Conservation (phyloP, 2,113 vertebrate genomes). For the Hymenochirus boettgeri region DNA sequence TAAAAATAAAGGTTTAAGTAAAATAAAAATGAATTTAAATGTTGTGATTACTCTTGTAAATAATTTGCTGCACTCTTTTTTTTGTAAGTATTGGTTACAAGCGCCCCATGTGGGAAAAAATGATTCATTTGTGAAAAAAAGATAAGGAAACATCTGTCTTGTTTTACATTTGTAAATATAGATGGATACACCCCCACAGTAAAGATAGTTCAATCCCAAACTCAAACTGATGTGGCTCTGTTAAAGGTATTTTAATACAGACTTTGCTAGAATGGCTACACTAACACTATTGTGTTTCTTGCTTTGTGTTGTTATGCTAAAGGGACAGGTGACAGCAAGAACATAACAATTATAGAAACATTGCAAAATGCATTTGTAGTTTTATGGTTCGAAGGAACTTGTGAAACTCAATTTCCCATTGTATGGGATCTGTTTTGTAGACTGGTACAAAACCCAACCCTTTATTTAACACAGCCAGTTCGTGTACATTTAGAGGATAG, state of each 20-base stretch:
- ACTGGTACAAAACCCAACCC: no score
- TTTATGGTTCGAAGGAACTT: no score
- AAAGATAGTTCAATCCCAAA: background rate
- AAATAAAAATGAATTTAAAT: no score
- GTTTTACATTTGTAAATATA: background rate
- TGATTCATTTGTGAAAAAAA: slow-evolving; percentile 9
- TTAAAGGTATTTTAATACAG: background rate
- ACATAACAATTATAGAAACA: slow-evolving; percentile 16
- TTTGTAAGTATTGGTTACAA: slow-evolving; percentile 15
- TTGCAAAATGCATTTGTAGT: no score
- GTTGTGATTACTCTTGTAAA: no score
- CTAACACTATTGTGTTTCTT: background rate
- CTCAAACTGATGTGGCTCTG: background rate
- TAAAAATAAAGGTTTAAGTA: no score
- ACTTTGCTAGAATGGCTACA: slow-evolving; percentile 8
- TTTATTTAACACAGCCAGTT: no score
- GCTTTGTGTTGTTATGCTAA: background rate
- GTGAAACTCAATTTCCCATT: no score
- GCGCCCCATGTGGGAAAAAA: slow-evolving; percentile 3
- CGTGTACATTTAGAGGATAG: no score
- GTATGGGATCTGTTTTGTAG: no score
- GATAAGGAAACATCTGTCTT: slow-evolving; percentile 17
- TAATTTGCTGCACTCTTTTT: background rate
- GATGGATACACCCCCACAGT: background rate
- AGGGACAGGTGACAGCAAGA: background rate